A percentile compares a stretch with the other conserved stretches of the same genome.
These are phyloP conservation scores for Eulacestoma nigropectus DNA, from an alignment of 2,113 vertebrate genomes.

Conservation along the genomic window DNA sequence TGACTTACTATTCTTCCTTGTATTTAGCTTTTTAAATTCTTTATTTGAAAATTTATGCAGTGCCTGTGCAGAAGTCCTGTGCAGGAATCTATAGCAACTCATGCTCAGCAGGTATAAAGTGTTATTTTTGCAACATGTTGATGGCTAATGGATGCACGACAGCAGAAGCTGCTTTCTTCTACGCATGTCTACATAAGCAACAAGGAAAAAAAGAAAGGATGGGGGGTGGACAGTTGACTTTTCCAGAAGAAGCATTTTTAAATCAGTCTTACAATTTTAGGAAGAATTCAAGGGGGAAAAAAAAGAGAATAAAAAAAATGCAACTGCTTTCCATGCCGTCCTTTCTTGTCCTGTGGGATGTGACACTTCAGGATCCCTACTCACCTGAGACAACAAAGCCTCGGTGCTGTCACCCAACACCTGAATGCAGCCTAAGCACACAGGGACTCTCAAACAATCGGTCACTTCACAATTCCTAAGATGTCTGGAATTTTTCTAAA, in stretches of 20 bases:
- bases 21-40: background rate
- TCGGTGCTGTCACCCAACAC: conserved; percentile 53
- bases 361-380: background rate
- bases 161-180: background rate
- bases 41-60: background rate
- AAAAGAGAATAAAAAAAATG: too few species aligned
- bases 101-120: background rate
- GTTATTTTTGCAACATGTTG: background rate
- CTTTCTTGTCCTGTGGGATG: background rate
- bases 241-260: background rate
- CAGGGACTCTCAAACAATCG: conserved; percentile 57
- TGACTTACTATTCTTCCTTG: background rate
- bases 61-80: background rate
- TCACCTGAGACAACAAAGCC: conserved; percentile 69
- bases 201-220: background rate
- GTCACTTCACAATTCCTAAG: conserved; percentile 70
- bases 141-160: background rate
- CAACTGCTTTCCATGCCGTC: background rate
- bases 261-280: background rate
- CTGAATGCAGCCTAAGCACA: conserved; percentile 59
- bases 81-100: background rate
- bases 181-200: background rate
- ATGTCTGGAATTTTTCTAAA: conserved; percentile 75
- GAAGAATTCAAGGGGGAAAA: background rate
- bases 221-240: fast-evolving